Percentiles rank a stretch among this genome's conserved stretches.
Conservation (phyloP, 2,888 invertebrate genomes). For the Criorhina ranunculi region DNA sequence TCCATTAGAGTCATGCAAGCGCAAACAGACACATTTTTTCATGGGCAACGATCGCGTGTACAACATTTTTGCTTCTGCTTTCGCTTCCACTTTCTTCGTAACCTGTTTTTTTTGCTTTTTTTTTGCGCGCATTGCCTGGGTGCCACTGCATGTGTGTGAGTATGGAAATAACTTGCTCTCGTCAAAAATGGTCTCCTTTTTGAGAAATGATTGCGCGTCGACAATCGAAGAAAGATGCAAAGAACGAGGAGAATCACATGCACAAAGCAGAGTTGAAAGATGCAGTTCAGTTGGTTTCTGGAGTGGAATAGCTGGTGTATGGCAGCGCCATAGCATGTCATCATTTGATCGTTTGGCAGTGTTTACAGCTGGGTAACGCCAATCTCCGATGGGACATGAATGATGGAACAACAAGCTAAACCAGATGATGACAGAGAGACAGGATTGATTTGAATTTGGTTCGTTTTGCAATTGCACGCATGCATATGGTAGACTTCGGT, state of each 20-base stretch:
- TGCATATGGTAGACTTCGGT: conserved; percentile 61
- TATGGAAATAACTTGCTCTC: conserved; percentile 20
- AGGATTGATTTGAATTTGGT: conserved; percentile 71
- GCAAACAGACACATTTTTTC: conserved; percentile 41
- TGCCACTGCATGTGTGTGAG: conserved; percentile 16
- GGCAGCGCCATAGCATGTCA: conserved; percentile 60
- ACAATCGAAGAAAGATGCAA: not conserved
- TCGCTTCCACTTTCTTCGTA: conserved; percentile 75
- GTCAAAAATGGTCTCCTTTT: conserved; percentile 41
- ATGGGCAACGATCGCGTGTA: conserved; percentile 75
- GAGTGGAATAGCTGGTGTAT: conserved; percentile 68
- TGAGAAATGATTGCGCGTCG: conserved; percentile 41
- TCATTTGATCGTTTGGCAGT: conserved; percentile 59
- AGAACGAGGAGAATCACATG: conserved; percentile 11
- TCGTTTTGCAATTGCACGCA: conserved; percentile 71
- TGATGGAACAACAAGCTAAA: conserved; percentile 25
- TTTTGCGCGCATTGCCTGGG: conserved; percentile 56
- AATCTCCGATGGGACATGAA: conserved; percentile 49
- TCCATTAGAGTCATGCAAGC: conserved; percentile 48
- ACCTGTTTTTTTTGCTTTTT: conserved; percentile 71
- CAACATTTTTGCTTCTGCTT: conserved; percentile 73
- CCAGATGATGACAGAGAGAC: conserved; percentile 66
- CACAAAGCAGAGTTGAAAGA: conserved; percentile 40
- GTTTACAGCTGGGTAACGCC: conserved; percentile 68
- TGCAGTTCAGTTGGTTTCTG: conserved; percentile 77